These are phyloP conservation scores for Vulpes ferrilata DNA, from an alignment of 2,113 vertebrate species.

Conservation along the genomic window DNA sequence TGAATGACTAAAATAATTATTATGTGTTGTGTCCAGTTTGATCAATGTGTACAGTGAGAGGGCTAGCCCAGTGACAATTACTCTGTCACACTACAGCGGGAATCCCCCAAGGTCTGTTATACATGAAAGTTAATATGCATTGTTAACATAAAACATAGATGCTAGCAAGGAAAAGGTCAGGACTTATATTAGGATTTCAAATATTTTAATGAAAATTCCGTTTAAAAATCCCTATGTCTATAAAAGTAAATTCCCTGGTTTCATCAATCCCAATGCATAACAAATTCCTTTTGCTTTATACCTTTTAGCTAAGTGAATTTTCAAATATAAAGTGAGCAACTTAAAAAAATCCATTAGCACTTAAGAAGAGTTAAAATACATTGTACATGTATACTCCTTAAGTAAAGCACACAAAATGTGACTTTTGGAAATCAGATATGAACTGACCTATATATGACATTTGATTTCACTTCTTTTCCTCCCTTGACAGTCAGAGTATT, in stretches of 20 bases:
- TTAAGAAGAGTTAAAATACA: constrained; percentile 48
- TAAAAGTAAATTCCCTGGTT: constrained; percentile 4
- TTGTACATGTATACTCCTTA: neutral
- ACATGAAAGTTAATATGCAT: constrained; percentile 82
- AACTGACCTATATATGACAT: neutral
- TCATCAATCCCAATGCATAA: constrained; percentile 39
- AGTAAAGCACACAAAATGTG: constrained; percentile 1
- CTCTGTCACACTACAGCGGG: neutral
- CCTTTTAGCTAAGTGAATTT: constrained; percentile 13
- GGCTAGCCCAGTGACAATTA: neutral
- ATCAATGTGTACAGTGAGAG: neutral
- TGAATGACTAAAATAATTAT: neutral
- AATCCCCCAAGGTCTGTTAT: constrained; percentile 61
- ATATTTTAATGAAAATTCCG: constrained; percentile 71
- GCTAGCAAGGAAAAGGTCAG: constrained; percentile 74
- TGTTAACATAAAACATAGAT: constrained; percentile 70
- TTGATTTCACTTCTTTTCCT: constrained; percentile 70
- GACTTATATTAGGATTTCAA: neutral
- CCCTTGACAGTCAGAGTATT: constrained; percentile 56
- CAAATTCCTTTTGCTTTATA: constrained; percentile 66
- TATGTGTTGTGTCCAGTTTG: neutral
- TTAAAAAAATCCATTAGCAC: constrained; percentile 68
- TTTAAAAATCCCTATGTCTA: constrained; percentile 64
- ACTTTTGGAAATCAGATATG: constrained; percentile 70
- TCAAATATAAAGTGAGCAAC: constrained; percentile 53